Percentiles rank a stretch among this genome's conserved stretches.
These are phyloP conservation scores for Lepus timidus DNA, from an alignment of 2,113 vertebrate genomes.

Conservation along the genomic window DNA sequence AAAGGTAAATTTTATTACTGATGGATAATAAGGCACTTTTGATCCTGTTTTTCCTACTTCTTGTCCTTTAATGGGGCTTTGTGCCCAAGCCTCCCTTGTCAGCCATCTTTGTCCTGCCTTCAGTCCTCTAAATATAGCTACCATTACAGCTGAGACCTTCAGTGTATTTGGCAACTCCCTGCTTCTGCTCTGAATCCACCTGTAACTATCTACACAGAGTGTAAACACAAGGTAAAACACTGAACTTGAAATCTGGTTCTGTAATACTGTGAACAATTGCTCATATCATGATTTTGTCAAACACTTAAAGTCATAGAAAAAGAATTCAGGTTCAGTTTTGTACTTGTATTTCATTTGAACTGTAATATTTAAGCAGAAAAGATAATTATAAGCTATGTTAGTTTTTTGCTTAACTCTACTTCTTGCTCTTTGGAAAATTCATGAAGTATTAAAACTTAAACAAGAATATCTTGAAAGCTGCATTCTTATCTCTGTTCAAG, in stretches of 20 bases:
- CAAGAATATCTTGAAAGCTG: slow-evolving; percentile 23
- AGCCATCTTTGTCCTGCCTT: neutral
- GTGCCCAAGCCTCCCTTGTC: neutral
- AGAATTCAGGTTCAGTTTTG: neutral
- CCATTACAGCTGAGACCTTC: neutral
- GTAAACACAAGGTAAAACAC: slow-evolving; percentile 40
- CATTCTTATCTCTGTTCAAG: slow-evolving; percentile 37
- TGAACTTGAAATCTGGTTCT: slow-evolving; percentile 13
- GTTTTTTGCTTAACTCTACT: slow-evolving; percentile 42
- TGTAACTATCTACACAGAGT: slow-evolving; percentile 15
- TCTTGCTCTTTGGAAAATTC: slow-evolving; percentile 33
- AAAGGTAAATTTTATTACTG: neutral
- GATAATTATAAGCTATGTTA: neutral
- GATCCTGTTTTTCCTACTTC: neutral
- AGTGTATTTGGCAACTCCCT: neutral
- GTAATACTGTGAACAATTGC: slow-evolving; percentile 24
- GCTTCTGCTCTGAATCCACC: slow-evolving; percentile 28
- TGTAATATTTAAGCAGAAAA: slow-evolving; percentile 43
- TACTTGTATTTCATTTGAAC: neutral
- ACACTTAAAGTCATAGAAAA: slow-evolving; percentile 47
- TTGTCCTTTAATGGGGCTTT: neutral
- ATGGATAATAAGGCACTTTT: slow-evolving; percentile 32
- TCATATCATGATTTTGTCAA: slow-evolving; percentile 45
- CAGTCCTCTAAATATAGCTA: neutral
- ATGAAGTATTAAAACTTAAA: slow-evolving; percentile 44